Conservation (phyloP, 2,113 vertebrate species). For the Pseudonaja textilis region DNA sequence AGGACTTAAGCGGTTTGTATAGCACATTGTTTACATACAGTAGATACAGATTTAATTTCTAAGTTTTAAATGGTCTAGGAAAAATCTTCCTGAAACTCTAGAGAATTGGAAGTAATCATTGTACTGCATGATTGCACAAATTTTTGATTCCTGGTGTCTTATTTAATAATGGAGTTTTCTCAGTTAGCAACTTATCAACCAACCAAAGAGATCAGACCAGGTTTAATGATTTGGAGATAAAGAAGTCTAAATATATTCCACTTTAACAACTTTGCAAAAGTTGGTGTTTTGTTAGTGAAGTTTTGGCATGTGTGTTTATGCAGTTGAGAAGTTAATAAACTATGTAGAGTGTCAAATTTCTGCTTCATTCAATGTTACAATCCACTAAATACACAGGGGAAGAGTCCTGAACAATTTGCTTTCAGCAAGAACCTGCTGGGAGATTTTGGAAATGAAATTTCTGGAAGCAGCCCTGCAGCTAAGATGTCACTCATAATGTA, state of each 20-base stretch:
- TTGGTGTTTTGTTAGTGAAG: background rate
- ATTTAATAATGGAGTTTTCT: background rate
- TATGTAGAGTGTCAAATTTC: background rate
- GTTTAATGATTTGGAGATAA: background rate
- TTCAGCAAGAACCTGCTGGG: constrained; percentile 38
- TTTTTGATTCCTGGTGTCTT: background rate
- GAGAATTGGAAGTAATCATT: background rate
- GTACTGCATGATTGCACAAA: background rate
- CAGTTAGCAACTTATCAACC: background rate
- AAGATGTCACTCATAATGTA: constrained; percentile 29
- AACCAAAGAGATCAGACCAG: background rate
- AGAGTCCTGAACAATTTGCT: constrained; percentile 27
- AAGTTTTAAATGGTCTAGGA: too few species aligned
- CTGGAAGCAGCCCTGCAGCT: constrained; percentile 28
- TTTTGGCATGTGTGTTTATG: background rate
- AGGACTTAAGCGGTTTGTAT: background rate
- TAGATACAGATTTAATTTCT: background rate
- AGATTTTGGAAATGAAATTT: constrained; percentile 20
- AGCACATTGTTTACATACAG: background rate
- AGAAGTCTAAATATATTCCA: background rate
- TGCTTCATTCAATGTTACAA: constrained; percentile 3
- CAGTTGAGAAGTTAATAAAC: background rate
- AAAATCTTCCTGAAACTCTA: too few species aligned
- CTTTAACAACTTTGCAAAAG: background rate
- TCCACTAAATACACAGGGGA: constrained; percentile 28